phyloP scores from a whole-genome alignment of 2,888 invertebrate genomes.

The Drosophila planitibia region DNA sequence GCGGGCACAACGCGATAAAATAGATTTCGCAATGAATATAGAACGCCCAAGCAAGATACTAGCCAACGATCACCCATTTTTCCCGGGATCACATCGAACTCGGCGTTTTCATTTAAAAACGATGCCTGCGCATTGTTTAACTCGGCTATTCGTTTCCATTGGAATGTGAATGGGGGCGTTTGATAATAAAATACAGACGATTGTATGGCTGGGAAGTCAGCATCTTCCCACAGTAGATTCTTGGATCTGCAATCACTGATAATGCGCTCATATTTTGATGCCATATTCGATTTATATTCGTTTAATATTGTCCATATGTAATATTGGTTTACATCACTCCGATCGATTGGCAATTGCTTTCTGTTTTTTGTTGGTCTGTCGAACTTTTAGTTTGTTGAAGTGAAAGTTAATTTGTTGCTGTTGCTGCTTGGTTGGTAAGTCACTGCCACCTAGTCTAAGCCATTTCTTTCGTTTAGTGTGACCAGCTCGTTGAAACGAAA shows the following conservation, averaged over 20 bases:
- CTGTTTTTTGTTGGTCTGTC: constrained; percentile 8
- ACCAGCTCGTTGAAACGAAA: constrained; percentile 29
- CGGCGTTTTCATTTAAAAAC: constrained; percentile 86
- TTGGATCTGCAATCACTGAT: constrained; percentile 92
- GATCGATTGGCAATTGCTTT: constrained; percentile 12
- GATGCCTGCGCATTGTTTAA: constrained; percentile 86
- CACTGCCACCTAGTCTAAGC: constrained; percentile 59
- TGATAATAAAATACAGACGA: constrained; percentile 96
- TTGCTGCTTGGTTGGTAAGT: constrained; percentile 25
- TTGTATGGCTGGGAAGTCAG: constrained; percentile 95
- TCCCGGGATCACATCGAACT: constrained; percentile 93
- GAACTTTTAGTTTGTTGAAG: constrained; percentile 37
- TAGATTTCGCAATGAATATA: constrained; percentile 93
- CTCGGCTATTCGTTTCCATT: constrained; percentile 94
- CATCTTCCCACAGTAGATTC: constrained; percentile 94
- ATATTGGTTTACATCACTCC: constrained; percentile 41
- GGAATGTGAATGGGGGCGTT: constrained; percentile 96
- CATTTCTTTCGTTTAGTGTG: constrained; percentile 48
- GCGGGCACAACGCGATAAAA: constrained; percentile 96
- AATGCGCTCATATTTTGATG: constrained; percentile 90
- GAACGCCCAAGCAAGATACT: constrained; percentile 93
- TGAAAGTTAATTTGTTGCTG: constrained; percentile 59
- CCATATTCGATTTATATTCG: constrained; percentile 70
- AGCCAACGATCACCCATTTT: constrained; percentile 97
- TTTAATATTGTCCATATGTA: constrained; percentile 19